Base-by-base conservation (phyloP, 2,113 vertebrate species). In the Cheilinus undulatus region DNA sequence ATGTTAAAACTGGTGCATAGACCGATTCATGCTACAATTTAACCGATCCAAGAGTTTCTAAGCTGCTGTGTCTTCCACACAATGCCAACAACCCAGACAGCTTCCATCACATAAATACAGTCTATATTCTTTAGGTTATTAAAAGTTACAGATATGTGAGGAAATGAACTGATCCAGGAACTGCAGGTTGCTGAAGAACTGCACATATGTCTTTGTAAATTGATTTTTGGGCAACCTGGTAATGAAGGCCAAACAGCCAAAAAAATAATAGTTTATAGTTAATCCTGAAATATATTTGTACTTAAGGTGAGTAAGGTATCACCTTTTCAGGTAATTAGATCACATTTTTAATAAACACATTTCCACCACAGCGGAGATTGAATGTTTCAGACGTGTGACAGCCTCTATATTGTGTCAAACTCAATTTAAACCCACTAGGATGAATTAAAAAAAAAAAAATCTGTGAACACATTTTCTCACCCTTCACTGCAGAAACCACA, bases 61-160 rank as follows among this genome's bases (percentile, higher is more conserved):
- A 73, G 30, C 72, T 38, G 65, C 61, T 30, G 69, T 51, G 45
- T 54, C 57, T 68, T 32, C 13, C 56, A 51, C 52, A 7, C 19
- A 26, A 36, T 56, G 62, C 52, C 71, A 75, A 72, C 28, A 69
- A 64, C 69, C 27, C 67, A 76, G 61, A 78, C 30, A 6, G 30
- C 30, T 32, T 32, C 9, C 30, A 32, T 32, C 30, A 32, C 30
- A 32, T 32, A 32, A 36, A 36, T 12, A 11, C 8, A 36, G 13
- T 36, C 7, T 36, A 12, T 11, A 36, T 36, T 36, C n/a, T n/a
- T n/a, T n/a, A n/a, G n/a, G n/a, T n/a, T n/a, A n/a, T n/a, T n/a
- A n/a, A n/a, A n/a, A n/a, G n/a, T n/a, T n/a, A n/a, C n/a, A n/a
- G n/a, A n/a, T n/a, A n/a, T n/a, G n/a, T n/a, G n/a, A n/a, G n/a